Evolutionary conservation across 2,888 invertebrate genomes (phyloP), one percentile per base, ranked within the genome.

Genomic region (Nyleta sp.): DNA sequence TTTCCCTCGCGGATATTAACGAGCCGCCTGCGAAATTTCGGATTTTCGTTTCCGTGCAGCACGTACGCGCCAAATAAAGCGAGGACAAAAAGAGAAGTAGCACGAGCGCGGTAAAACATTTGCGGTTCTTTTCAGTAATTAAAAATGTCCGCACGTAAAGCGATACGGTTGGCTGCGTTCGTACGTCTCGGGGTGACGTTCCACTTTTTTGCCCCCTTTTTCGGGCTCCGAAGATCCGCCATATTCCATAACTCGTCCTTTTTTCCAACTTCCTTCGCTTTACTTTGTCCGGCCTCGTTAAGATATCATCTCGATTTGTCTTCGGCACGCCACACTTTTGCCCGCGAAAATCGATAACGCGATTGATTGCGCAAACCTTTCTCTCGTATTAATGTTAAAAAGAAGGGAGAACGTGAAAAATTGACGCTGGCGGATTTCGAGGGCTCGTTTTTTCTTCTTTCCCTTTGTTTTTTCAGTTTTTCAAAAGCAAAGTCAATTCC

Each of bases 71-170:
- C 28, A 28, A 28, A 7, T 2, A 28, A 28, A n/a, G n/a, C n/a
- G n/a, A n/a, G n/a, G n/a, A n/a, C n/a, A n/a, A n/a, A 28, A 24
- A 24, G 8, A 22, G 18, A 31, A 57, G n/a, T 6, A 15, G 35
- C 44, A 48, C 50, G 31, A 40, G 57, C 22, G 20, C 24, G 50
- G 55, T 59, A 67, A 71, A 78, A 77, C 80, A 84, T 84, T 84
- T 84, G 82, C 84, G 78, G 81, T 84, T 84, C 82, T 80, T 70
- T 59, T 70, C 48, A 72, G 77, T 81, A 81, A 85, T 85, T 85
- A 88, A 86, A 84, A 84, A 82, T 80, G 84, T 84, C 84, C 81
- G 83, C 87, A 85, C 86, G 87, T 86, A 82, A 87, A 75, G 57
- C 55, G 62, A 59, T 78, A 80, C 75, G 79, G 78, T 76, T 71